Percentiles rank a stretch among this genome's conserved stretches.
These are phyloP conservation scores for Amphiprion clarkii DNA, from an alignment of 2,797 vertebrate genomes.

Conservation along the genomic window DNA sequence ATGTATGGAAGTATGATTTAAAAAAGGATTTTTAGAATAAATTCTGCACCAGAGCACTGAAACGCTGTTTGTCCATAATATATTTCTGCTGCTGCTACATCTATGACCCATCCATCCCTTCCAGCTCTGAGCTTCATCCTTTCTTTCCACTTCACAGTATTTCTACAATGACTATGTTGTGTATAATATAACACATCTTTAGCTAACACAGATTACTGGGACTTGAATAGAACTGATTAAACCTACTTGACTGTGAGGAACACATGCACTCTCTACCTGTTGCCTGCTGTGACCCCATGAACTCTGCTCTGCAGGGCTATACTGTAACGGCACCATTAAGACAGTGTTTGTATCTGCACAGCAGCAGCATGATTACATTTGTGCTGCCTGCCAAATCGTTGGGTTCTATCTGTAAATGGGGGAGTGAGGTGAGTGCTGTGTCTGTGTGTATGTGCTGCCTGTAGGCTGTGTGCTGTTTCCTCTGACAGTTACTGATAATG, in stretches of 20 bases:
- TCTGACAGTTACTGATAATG: constrained; percentile 82
- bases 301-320: constrained; percentile 25
- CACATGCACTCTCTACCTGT: background rate
- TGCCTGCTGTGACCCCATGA: constrained; percentile 45
- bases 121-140: background rate
- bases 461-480: constrained; percentile 73
- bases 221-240: background rate
- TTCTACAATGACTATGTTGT: background rate
- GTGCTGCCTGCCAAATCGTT: constrained; percentile 63
- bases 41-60: background rate
- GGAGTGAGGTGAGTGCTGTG: constrained; percentile 35
- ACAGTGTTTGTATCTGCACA: constrained; percentile 55
- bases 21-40: background rate
- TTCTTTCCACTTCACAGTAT: background rate
- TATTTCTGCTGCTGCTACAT: background rate
- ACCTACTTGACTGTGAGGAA: background rate
- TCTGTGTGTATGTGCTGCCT: constrained; percentile 60
- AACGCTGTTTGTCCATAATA: background rate
- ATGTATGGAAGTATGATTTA: background rate
- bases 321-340: constrained; percentile 44
- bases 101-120: background rate
- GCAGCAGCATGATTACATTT: constrained; percentile 76
- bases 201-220: background rate
- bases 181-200: background rate
- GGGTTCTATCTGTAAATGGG: constrained; percentile 61